phyloP scores from a whole-genome alignment of 2,888 invertebrate species.

The Pteria penguin region DNA sequence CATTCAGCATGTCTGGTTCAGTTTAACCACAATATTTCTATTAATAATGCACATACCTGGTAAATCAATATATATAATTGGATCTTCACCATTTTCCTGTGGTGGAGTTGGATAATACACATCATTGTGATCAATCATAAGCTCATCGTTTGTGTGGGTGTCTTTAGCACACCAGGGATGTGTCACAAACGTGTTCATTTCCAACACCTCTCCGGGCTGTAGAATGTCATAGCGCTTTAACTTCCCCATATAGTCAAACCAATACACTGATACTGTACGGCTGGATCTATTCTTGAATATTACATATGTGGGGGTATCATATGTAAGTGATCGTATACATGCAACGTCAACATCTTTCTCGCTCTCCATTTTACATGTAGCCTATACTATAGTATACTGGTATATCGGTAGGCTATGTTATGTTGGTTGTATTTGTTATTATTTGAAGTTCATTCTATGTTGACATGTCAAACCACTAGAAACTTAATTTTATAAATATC shows the following conservation, averaged over 20 bases:
- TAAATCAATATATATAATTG: constrained; percentile 23
- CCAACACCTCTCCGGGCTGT: not conserved
- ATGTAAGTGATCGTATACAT: constrained; percentile 8
- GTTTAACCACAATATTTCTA: no score
- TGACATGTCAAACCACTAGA: no score
- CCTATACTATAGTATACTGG: no score
- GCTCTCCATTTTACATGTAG: not conserved
- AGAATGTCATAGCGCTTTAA: constrained; percentile 26
- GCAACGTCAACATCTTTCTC: not conserved
- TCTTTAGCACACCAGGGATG: constrained; percentile 37
- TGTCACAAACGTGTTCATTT: constrained; percentile 28
- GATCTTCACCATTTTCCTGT: not conserved
- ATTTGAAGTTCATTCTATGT: no score
- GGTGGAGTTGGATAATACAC: constrained; percentile 16
- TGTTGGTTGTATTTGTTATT: no score
- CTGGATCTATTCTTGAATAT: constrained; percentile 22
- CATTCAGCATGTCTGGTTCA: no score
- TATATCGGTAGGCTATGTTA: no score
- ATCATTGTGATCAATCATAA: constrained; percentile 8
- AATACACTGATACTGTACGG: constrained; percentile 22
- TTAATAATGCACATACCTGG: constrained; percentile 37
- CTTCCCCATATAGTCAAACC: constrained; percentile 31
- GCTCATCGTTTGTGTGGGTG: constrained; percentile 13
- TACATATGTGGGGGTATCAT: constrained; percentile 11
- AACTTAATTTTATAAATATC: no score